Percentiles rank a stretch among this genome's conserved stretches.
These are phyloP conservation scores for Cyphomyrus discorhynchus DNA, from an alignment of 2,113 vertebrate genomes.

Conservation along the genomic window DNA sequence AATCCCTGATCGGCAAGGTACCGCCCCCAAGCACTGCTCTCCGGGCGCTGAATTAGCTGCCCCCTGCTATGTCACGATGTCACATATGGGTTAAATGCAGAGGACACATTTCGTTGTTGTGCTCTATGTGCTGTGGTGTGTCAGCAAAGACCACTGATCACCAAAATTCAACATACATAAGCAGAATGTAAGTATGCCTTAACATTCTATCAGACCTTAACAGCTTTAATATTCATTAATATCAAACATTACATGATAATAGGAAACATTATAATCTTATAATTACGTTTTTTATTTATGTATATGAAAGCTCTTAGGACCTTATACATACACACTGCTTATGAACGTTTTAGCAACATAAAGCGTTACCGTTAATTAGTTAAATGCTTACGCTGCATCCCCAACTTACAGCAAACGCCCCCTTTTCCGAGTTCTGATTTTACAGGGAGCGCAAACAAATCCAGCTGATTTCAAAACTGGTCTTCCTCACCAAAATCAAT, in stretches of 20 bases:
- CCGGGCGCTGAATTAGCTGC: too few relatives aligned
- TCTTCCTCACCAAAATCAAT: neutral
- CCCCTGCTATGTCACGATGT: too few relatives aligned
- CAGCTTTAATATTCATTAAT: neutral
- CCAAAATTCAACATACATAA: neutral
- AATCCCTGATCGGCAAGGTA: too few relatives aligned
- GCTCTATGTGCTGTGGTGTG: too few relatives aligned
- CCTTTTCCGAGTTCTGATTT: neutral
- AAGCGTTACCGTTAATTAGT: neutral
- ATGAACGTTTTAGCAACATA: neutral
- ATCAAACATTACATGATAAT: neutral
- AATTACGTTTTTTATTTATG: neutral
- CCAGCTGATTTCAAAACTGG: neutral
- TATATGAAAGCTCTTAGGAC: neutral
- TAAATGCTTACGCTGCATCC: neutral
- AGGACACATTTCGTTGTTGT: too few relatives aligned
- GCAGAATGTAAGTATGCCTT: neutral
- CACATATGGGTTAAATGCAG: too few relatives aligned
- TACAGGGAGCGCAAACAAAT: neutral
- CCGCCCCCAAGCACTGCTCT: too few relatives aligned
- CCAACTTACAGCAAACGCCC: neutral
- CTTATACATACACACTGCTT: neutral
- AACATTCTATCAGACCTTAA: neutral
- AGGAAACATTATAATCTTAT: neutral
- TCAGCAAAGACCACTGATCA: too few relatives aligned